phyloP scores from a whole-genome alignment of 2,797 vertebrate species.

The Sciurus vulgaris region DNA sequence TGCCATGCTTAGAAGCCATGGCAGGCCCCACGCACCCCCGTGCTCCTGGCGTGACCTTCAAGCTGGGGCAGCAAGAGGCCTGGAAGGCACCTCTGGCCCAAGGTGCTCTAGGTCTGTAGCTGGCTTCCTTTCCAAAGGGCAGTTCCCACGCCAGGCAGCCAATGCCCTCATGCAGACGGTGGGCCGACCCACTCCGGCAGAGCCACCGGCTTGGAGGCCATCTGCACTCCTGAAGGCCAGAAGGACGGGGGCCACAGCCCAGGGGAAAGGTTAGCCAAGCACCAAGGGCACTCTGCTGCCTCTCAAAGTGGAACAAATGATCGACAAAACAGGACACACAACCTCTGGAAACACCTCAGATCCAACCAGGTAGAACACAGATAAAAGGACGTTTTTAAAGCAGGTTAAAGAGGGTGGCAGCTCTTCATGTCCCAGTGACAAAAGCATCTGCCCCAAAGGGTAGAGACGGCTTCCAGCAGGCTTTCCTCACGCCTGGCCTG shows the following conservation, averaged over 20 bases:
- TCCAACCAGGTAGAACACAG: neutral
- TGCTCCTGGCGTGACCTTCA: rapidly evolving
- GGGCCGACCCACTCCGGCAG: rapidly evolving
- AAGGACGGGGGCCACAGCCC: rapidly evolving
- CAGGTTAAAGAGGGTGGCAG: constrained; percentile 48
- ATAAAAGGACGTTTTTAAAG: constrained; percentile 8
- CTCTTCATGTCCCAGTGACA: constrained; percentile 74
- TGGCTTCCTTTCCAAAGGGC: neutral
- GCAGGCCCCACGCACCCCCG: no score
- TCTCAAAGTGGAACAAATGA: constrained; percentile 66
- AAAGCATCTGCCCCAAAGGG: constrained; percentile 69
- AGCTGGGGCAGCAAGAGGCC: neutral
- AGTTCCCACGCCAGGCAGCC: no score
- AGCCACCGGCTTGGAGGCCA: neutral
- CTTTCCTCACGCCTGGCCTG: neutral
- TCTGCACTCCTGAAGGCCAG: rapidly evolving
- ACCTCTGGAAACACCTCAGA: constrained; percentile 24
- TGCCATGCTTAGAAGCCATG: neutral
- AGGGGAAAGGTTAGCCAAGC: neutral
- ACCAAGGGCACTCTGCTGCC: constrained; percentile 63
- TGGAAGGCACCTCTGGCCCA: neutral
- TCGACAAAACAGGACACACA: neutral
- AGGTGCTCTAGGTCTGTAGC: neutral
- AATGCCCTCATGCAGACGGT: rapidly evolving
- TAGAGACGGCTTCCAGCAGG: neutral